phyloP scores from a whole-genome alignment of 2,797 vertebrate species.

The Intellagama lesueurii region DNA sequence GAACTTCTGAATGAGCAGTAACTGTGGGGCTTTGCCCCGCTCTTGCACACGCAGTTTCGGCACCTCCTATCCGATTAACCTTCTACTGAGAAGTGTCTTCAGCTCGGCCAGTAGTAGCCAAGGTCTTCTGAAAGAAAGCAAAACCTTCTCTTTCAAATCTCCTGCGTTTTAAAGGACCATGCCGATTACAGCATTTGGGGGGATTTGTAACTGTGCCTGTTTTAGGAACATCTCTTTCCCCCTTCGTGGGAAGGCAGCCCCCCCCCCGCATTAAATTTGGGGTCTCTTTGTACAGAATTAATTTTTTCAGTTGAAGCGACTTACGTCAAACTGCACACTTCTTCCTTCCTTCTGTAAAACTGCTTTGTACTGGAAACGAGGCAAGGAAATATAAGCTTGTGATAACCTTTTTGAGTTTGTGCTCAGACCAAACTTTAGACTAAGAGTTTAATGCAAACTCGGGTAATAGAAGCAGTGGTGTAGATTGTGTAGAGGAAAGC shows the following conservation, averaged over 20 bases:
- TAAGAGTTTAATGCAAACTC: slow-evolving; percentile 74
- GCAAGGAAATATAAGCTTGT: slow-evolving; percentile 59
- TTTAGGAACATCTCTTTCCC: slow-evolving; percentile 43
- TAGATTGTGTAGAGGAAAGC: slow-evolving; percentile 68
- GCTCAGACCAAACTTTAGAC: slow-evolving; percentile 74
- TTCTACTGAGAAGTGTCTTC: neutral
- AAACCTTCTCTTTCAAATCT: neutral
- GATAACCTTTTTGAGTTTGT: slow-evolving; percentile 16
- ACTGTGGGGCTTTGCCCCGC: no score
- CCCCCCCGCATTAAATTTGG: neutral
- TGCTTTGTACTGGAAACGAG: slow-evolving; percentile 58
- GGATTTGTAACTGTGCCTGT: slow-evolving; percentile 34
- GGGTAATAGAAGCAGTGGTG: slow-evolving; percentile 70
- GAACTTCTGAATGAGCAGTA: neutral
- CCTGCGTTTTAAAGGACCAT: neutral
- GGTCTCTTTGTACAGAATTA: neutral
- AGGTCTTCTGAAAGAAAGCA: neutral
- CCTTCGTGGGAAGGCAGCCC: neutral
- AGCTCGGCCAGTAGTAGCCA: neutral
- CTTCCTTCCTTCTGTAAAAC: slow-evolving; percentile 49
- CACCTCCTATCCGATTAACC: neutral
- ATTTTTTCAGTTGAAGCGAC: slow-evolving; percentile 17
- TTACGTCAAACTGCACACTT: slow-evolving; percentile 64
- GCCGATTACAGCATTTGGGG: no score
- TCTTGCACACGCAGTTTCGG: no score